Conservation (phyloP, 2,888 invertebrate species). For the Ectropis crepuscularia region DNA sequence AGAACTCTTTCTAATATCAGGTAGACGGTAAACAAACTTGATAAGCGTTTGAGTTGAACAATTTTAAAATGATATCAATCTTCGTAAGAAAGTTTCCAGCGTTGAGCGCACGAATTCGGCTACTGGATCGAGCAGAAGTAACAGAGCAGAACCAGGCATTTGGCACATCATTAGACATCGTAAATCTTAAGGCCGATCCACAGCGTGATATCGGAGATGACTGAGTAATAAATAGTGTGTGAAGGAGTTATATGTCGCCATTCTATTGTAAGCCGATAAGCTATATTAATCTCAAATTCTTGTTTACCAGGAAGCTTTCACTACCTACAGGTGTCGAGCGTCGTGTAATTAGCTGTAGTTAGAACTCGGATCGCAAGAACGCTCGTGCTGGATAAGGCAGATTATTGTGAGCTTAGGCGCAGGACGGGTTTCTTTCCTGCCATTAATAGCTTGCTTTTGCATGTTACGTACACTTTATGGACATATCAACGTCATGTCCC, state of each 20-base stretch:
- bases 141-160: conserved; percentile 23
- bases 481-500: conserved; percentile 18
- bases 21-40: conserved; percentile 46
- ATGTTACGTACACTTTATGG: conserved; percentile 21
- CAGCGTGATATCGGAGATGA: conserved; percentile 26
- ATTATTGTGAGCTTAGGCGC: conserved; percentile 30
- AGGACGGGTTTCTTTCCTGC: conserved; percentile 36
- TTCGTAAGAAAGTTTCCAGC: conserved; percentile 23
- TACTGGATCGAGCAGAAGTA: conserved; percentile 24
- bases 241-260: conserved; percentile 32
- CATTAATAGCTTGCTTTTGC: conserved; percentile 32
- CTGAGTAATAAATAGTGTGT: conserved; percentile 24
- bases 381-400: conserved; percentile 26
- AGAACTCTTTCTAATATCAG: conserved; percentile 60
- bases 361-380: conserved; percentile 54
- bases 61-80: conserved; percentile 41
- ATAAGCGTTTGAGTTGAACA: conserved; percentile 41
- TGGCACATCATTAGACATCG: conserved; percentile 27
- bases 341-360: conserved; percentile 61
- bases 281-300: conserved; percentile 56
- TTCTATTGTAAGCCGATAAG: conserved; percentile 44
- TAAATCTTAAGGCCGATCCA: conserved; percentile 28
- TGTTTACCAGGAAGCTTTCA: conserved; percentile 66
- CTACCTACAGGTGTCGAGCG: conserved; percentile 54
- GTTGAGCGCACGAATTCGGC: conserved; percentile 30